phyloP scores from a whole-genome alignment of 2,113 vertebrate species.

The Microtus richardsoni region DNA sequence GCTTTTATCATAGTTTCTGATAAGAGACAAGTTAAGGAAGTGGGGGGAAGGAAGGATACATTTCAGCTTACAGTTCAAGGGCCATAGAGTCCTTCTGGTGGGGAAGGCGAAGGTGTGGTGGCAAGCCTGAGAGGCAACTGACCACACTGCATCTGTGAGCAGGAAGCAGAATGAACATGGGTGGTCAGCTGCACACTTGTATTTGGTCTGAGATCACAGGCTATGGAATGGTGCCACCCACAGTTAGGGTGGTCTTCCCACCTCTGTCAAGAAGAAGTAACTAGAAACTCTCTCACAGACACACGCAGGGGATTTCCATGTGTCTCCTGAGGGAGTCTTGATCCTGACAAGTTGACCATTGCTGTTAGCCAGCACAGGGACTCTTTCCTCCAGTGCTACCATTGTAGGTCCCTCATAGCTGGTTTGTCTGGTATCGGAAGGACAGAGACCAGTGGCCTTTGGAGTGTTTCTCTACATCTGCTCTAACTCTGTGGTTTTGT shows the following conservation, averaged over 20 bases:
- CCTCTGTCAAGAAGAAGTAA: background rate
- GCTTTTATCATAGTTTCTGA: background rate
- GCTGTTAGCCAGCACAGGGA: background rate
- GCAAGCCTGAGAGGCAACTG: background rate
- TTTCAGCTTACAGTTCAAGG: background rate
- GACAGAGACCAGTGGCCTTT: background rate
- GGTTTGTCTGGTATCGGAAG: background rate
- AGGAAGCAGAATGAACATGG: background rate
- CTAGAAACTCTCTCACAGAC: background rate
- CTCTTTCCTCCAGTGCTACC: rapidly evolving
- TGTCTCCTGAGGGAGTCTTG: background rate
- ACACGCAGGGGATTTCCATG: background rate
- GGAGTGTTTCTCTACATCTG: too few relatives aligned
- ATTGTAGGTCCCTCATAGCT: rapidly evolving
- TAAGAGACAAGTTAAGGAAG: background rate
- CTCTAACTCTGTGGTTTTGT: rapidly evolving
- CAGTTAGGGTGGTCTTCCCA: background rate
- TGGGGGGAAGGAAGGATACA: too few relatives aligned
- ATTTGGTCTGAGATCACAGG: background rate
- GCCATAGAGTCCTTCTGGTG: too few relatives aligned
- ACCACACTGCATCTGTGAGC: background rate
- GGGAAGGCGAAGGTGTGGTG: too few relatives aligned
- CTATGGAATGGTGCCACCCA: background rate
- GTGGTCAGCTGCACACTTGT: background rate
- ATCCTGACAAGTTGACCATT: background rate